Base-by-base conservation (phyloP, 2,888 invertebrate species). In the Acrobasis repandana region DNA sequence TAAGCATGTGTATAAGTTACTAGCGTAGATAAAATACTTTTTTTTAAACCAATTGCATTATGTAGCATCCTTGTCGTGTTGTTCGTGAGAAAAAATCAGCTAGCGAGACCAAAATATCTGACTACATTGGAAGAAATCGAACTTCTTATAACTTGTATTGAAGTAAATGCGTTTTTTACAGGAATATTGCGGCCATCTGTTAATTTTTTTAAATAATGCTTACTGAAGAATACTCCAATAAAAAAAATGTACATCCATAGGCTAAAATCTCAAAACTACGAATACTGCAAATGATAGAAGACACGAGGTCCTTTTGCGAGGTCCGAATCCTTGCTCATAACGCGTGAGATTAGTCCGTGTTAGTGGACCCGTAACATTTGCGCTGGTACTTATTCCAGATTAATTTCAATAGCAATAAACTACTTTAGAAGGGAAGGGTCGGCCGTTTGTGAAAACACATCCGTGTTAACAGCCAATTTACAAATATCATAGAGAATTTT, bases 261-360 rank as follows among this genome's bases (percentile, higher is more conserved):
- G 38, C 38, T 14, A 14, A 38, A 20, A 50, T 20, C 14, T 14
- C 50, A 51, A 34, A 52, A 52, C 2, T n/a, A 14, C 50, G 10
- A 20, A 56, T 56, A 46, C 15, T 57, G 48, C 33, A 57, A 33
- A 11, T 57, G 48, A 34, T 34, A 34, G 57, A 59, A 51, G 50
- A 50, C 28, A 38, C 36, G 51, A 65, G 52, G 60, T 61, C 58
- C 63, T 28, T 28, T 28, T 28, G 28, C 28, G 2, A 28, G 28
- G 28, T 28, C 28, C 28, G 28, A 50, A 65, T 68, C 72, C 74
- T 69, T 82, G 83, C 77, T 82, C 80, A 84, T 77, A 79, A 73
- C 73, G 81, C 79, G 77, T 79, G 79, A 82, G 81, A 84, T 83
- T 83, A 82, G 75, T 74, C 74, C 75, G 71, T 74, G 74, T 77